Base-by-base conservation (phyloP, 2,888 invertebrate species). In the Agrotis puta region DNA sequence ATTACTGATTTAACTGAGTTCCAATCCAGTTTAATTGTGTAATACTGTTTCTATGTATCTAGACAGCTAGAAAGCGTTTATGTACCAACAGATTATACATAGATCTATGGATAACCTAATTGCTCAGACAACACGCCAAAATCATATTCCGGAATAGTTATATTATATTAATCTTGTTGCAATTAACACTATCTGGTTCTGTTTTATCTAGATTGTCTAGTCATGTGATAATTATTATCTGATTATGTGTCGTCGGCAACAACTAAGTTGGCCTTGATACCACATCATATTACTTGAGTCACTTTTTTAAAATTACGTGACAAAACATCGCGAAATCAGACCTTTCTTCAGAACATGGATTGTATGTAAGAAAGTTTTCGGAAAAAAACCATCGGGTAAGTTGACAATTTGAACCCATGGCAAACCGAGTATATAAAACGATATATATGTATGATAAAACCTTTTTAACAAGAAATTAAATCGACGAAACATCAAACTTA, bases 81-180 rank as follows among this genome's bases (percentile, higher is more conserved):
- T 27, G 0, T 33, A 22, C n/a, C 33, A 27, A 24, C 24, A 62
- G 39, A 27, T 39, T 22, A 43, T 56, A 24, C 20, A 14, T 7
- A 39, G 20, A 68, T 45, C 39, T 27, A 47, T 27, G 20, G 27
- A 54, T 67, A 58, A 71, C 43, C 13, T 47, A 61, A 39, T 62
- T 57, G 61, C 20, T 56, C n/a, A 45, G 20, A 74, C 45, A 51
- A 51, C 27, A 6, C n/a, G 7, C 20, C 43, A 53, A 68, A 27
- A 27, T 39, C 14, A 54, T 51, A 33, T 51, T 54, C 43, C 50
- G 20, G 56, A 33, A 20, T 2, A 24, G 11, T 9, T 24, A 13
- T 24, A 56, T 61, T 51, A 24, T n/a, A 66, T 74, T 51, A 56
- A 61, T 61, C 61, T 56, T 39, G 75, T 61, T 75, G 47, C 45